These are phyloP conservation scores for Leptocoma aspasia DNA, from an alignment of 2,113 vertebrate species.

Conservation along the genomic window DNA sequence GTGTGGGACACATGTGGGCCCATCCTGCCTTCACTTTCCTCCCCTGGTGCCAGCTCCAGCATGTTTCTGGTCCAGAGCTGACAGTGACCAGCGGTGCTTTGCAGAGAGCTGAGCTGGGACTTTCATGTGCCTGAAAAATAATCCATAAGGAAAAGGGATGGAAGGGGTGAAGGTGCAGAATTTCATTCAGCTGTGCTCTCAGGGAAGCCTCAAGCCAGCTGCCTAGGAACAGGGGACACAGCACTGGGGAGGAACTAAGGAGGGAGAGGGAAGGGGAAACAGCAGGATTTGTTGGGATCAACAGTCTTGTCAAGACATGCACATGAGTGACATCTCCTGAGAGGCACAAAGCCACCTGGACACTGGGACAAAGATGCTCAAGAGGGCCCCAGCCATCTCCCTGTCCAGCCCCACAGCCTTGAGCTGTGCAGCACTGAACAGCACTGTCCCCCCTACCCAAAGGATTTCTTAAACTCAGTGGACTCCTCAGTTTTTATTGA, in stretches of 20 bases:
- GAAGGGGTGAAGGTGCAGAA: background rate
- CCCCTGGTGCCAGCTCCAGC: background rate
- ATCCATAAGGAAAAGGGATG: background rate
- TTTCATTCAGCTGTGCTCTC: background rate
- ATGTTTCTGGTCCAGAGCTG: background rate
- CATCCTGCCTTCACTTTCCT: background rate
- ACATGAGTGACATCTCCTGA: background rate
- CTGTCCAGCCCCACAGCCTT: background rate
- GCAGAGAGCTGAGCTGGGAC: background rate
- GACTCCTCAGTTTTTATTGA: background rate
- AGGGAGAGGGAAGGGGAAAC: background rate
- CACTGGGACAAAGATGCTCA: background rate
- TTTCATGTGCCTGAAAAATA: background rate
- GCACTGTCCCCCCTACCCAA: too few species aligned
- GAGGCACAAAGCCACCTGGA: background rate
- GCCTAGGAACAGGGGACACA: accelerated
- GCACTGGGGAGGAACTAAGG: accelerated
- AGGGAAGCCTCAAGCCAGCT: background rate
- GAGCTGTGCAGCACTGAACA: background rate
- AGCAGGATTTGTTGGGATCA: background rate
- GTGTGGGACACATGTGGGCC: accelerated
- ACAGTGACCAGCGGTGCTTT: background rate
- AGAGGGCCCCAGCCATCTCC: accelerated
- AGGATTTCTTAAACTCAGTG: background rate
- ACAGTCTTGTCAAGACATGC: background rate